phyloP scores from a whole-genome alignment of 1,140 invertebrate species.

The Lanistes nyassanus region DNA sequence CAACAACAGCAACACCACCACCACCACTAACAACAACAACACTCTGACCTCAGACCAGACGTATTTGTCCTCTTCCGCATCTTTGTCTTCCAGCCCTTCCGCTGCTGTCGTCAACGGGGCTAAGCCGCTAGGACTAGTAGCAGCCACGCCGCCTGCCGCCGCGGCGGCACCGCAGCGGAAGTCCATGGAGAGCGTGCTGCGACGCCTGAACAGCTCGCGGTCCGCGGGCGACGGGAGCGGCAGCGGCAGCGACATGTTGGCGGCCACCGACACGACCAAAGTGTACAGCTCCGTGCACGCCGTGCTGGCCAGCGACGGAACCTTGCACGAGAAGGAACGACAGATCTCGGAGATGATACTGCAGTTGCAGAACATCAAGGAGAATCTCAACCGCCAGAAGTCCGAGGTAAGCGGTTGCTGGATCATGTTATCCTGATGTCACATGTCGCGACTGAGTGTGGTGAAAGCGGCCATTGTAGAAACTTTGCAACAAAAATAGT shows the following conservation, averaged over 20 bases:
- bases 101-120: neutral
- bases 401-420: slow-evolving; percentile 36
- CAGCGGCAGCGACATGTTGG: slow-evolving; percentile 21
- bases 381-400: slow-evolving; percentile 78
- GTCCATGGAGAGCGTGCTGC: slow-evolving; percentile 71
- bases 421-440: neutral
- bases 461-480: neutral
- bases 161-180: slow-evolving; percentile 73
- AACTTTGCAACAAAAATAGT: too few species aligned
- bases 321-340: slow-evolving; percentile 70
- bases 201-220: slow-evolving; percentile 45
- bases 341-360: slow-evolving; percentile 84
- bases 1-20: slow-evolving; percentile 1
- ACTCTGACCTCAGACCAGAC: neutral
- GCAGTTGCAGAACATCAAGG: slow-evolving; percentile 82
- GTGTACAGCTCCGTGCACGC: slow-evolving; percentile 49
- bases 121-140: too few species aligned
- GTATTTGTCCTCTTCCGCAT: neutral
- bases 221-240: slow-evolving; percentile 22
- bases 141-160: slow-evolving; percentile 2
- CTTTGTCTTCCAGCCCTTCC: neutral
- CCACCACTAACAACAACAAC: neutral
- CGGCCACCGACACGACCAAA: slow-evolving; percentile 21
- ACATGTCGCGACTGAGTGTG: neutral
- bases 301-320: slow-evolving; percentile 52